Percentiles rank a stretch among this genome's conserved stretches.
These are phyloP conservation scores for Nomia melanderi DNA, from an alignment of 1,140 invertebrate species.

Conservation along the genomic window DNA sequence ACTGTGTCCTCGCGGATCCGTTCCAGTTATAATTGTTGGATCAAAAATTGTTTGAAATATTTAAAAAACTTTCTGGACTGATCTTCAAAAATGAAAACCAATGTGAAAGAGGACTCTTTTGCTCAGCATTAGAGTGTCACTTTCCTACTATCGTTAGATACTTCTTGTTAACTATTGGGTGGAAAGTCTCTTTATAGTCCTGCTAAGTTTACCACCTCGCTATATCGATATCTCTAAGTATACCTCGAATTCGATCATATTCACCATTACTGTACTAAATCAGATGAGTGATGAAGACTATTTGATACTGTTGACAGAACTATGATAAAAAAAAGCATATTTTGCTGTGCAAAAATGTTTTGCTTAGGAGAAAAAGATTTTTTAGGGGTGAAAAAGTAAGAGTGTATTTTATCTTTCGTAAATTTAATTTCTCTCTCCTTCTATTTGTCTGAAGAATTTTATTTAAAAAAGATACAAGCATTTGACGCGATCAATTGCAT, in stretches of 20 bases:
- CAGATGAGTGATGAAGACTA: constrained; percentile 39
- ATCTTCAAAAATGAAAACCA: too few species aligned
- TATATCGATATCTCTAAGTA: constrained; percentile 9
- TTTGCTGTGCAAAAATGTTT: constrained; percentile 45
- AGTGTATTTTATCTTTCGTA: constrained; percentile 14
- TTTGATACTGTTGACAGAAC: constrained; percentile 59
- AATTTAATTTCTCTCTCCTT: constrained; percentile 10
- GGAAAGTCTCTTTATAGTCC: too few species aligned
- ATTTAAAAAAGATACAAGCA: neutral
- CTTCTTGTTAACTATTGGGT: too few species aligned
- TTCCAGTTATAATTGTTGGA: too few species aligned
- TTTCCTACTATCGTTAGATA: too few species aligned
- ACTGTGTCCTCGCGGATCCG: too few species aligned
- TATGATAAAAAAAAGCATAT: constrained; percentile 31
- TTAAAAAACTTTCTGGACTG: too few species aligned
- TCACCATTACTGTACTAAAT: constrained; percentile 32
- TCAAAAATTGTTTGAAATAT: too few species aligned
- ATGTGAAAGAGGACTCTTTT: too few species aligned
- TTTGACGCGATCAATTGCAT: constrained; percentile 2
- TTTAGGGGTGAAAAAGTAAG: constrained; percentile 4
- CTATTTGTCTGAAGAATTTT: neutral
- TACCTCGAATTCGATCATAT: constrained; percentile 52
- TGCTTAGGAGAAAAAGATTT: constrained; percentile 19
- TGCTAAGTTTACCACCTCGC: too few species aligned
- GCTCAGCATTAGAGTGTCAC: too few species aligned